Base-by-base conservation (phyloP, 92 coral and sea anemone species). In the Paramuricea clavata region DNA sequence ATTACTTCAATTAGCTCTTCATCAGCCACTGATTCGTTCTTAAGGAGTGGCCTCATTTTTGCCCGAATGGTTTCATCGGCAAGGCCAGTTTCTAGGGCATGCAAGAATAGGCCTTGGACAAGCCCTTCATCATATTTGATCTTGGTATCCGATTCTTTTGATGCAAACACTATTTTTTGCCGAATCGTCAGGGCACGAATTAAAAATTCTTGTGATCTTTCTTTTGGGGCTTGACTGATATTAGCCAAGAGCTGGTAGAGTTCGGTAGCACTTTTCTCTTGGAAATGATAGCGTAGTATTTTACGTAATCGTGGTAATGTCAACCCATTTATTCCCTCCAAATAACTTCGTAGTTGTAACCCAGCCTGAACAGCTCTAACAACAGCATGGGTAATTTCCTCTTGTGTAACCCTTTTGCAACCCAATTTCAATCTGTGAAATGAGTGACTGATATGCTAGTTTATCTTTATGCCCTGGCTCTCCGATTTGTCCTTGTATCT, bases 1-100 rank as follows among this genome's bases (percentile, higher is more conserved):
- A 91, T 89, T 7, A 62, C 86, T 75, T 70, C 90, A 57, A 90
- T 90, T 79, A 88, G 74, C 13, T 52, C 82, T 54, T 77, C 68
- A 77, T 77, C 82, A 77, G 43, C 26, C 0, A 77, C 82, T 16
- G 0, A 30, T 3, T 23, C 47, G n/a, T 77, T 77, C 28, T 50
- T 54, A 15, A 77, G 67, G 12, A 77, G 82, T 23, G 82, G 82
- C n/a, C 69, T 50, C 39, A 77, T 50, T 56, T 77, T 77, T 23
- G 67, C 82, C 67, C 44, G 69, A 21, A 77, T 77, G 43, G 69
- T 77, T 77, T 77, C 68, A 34, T 77, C 82, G 3, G 64, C 81
- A 17, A 74, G 64, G 35, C 81, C 81, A 22, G 81, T 74, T 74
- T 74, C 81, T 44, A 41, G 22, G 60, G 81, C 81, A 12, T 74